These are phyloP conservation scores for Neomorphus geoffroyi DNA, from an alignment of 2,797 vertebrate species.

Conservation along the genomic window DNA sequence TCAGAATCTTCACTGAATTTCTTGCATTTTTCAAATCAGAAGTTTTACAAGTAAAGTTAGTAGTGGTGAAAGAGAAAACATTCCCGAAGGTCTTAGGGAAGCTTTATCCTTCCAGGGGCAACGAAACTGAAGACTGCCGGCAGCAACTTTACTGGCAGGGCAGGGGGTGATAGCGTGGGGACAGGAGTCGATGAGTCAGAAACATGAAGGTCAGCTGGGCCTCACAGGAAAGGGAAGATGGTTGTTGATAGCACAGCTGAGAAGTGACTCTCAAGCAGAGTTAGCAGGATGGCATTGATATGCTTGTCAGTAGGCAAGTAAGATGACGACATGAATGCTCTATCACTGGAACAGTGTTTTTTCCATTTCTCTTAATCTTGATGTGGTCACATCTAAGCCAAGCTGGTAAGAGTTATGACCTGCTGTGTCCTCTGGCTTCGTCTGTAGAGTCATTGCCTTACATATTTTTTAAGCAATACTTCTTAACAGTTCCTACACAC, in stretches of 20 bases:
- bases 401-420: background rate
- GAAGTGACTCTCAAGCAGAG: fast-evolving
- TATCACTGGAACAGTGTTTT: fast-evolving
- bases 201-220: background rate
- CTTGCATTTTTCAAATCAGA: background rate
- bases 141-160: background rate
- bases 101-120: background rate
- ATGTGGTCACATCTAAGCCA: background rate
- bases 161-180: fast-evolving
- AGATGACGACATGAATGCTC: background rate
- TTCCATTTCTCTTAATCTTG: background rate
- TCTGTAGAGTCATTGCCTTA: background rate
- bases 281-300: background rate
- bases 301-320: background rate
- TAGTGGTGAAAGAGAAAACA: background rate
- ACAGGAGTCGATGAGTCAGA: fast-evolving
- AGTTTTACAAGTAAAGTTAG: background rate
- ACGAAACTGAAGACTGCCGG: background rate
- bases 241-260: background rate
- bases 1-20: background rate
- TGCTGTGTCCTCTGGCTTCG: background rate
- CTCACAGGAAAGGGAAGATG: background rate
- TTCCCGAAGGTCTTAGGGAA: background rate
- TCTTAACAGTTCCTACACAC: background rate
- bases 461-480: background rate